phyloP scores from a whole-genome alignment of 1,140 invertebrate genomes.

The Caenorhabditis briggsae region DNA sequence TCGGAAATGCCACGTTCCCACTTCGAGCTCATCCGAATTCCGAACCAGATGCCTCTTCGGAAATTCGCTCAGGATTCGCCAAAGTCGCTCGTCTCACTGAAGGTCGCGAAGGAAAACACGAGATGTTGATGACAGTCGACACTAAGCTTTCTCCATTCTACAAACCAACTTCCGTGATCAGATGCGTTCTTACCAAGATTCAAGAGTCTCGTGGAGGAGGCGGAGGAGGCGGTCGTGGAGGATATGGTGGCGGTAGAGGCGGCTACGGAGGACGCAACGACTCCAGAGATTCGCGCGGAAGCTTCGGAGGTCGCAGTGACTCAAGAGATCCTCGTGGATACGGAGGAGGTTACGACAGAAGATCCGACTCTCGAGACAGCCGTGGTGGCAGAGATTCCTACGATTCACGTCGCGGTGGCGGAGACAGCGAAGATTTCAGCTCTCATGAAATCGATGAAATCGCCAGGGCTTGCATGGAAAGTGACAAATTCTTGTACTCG shows the following conservation, averaged over 20 bases:
- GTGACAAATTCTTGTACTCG: not conserved
- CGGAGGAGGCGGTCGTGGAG: not conserved
- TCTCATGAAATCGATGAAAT: too few relatives aligned
- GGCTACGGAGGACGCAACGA: not conserved
- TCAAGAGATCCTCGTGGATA: not conserved
- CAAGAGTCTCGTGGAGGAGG: not conserved
- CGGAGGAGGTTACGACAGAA: not conserved
- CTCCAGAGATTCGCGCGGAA: not conserved
- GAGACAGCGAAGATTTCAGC: not conserved
- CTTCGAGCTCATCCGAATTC: not conserved
- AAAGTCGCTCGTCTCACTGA: conserved; percentile 3
- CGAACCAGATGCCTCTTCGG: not conserved
- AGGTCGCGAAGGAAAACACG: not conserved
- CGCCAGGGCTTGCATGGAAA: not conserved
- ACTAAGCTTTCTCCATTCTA: conserved; percentile 6
- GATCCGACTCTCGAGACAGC: not conserved
- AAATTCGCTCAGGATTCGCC: conserved; percentile 30
- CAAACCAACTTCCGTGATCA: not conserved
- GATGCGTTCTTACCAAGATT: not conserved
- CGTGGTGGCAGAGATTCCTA: not conserved
- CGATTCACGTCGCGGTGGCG: not conserved
- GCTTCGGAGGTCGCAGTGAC: not conserved
- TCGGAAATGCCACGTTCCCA: conserved; percentile 7
- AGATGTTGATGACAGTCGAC: conserved; percentile 33
- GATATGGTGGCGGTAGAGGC: not conserved